Conservation (phyloP, 2,888 invertebrate species). For the Dugesia japonica region DNA sequence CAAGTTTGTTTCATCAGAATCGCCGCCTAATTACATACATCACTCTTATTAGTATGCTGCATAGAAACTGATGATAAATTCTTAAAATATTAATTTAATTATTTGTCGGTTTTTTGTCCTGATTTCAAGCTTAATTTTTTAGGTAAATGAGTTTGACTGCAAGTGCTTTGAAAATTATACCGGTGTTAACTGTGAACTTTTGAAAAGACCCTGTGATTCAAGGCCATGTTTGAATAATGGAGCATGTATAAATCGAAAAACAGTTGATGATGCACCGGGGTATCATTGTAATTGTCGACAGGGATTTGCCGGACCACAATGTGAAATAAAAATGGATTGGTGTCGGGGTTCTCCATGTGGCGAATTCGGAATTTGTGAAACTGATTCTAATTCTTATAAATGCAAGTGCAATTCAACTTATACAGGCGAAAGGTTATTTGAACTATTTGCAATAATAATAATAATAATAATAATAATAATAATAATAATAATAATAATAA, state of each 20-base stretch:
- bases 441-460: background rate
- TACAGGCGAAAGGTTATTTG: background rate
- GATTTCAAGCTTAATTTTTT: too few species aligned
- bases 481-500: too few species aligned
- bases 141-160: background rate
- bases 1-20: too few species aligned
- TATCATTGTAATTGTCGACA: background rate
- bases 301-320: background rate
- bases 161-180: background rate
- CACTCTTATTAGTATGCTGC: too few species aligned
- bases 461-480: too few species aligned
- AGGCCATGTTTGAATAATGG: background rate
- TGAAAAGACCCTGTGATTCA: background rate
- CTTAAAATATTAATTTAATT: too few species aligned
- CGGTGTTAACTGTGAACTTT: background rate
- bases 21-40: too few species aligned
- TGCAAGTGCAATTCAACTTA: background rate
- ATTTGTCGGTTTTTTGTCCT: too few species aligned
- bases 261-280: background rate
- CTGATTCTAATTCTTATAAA: background rate
- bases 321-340: conserved; percentile 15
- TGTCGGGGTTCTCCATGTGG: background rate
- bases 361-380: background rate
- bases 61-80: too few species aligned
- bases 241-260: background rate